Conservation (phyloP, 2,797 vertebrate species). For the Sphenopsis melanotis region DNA sequence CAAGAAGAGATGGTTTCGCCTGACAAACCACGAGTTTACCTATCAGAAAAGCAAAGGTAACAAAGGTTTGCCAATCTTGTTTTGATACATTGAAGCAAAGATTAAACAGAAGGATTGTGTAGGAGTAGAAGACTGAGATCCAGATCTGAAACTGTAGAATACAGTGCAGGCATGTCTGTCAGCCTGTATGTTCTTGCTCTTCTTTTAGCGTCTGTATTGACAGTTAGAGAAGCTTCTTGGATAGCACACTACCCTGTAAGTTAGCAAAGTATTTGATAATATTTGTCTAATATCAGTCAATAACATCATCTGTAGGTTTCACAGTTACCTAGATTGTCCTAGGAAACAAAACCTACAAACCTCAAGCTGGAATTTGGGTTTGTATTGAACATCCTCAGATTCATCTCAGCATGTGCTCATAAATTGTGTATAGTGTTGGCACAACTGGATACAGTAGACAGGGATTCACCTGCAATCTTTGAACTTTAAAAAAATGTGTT, state of each 20-base stretch:
- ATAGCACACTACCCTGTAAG: background rate
- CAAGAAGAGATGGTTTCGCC: slow-evolving; percentile 97
- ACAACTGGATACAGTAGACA: background rate
- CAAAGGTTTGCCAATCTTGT: slow-evolving; percentile 1
- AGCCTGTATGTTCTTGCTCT: background rate
- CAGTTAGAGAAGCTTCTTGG: background rate
- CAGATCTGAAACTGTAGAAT: background rate
- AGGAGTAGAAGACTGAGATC: background rate
- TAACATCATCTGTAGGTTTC: background rate
- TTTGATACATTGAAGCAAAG: background rate
- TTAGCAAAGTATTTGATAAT: background rate
- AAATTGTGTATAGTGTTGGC: background rate
- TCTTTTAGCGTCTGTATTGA: background rate
- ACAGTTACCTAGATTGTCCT: background rate
- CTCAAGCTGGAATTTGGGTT: background rate
- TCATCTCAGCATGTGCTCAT: background rate
- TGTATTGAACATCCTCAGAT: background rate
- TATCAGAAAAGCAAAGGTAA: slow-evolving; percentile 98
- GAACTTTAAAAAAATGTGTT: background rate
- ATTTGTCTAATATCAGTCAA: background rate
- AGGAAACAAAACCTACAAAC: background rate
- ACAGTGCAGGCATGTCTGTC: background rate
- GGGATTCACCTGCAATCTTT: background rate
- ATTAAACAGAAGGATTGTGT: background rate
- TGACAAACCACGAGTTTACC: slow-evolving; percentile 97